phyloP scores from a whole-genome alignment of 2,113 vertebrate genomes.

The Indicator indicator region DNA sequence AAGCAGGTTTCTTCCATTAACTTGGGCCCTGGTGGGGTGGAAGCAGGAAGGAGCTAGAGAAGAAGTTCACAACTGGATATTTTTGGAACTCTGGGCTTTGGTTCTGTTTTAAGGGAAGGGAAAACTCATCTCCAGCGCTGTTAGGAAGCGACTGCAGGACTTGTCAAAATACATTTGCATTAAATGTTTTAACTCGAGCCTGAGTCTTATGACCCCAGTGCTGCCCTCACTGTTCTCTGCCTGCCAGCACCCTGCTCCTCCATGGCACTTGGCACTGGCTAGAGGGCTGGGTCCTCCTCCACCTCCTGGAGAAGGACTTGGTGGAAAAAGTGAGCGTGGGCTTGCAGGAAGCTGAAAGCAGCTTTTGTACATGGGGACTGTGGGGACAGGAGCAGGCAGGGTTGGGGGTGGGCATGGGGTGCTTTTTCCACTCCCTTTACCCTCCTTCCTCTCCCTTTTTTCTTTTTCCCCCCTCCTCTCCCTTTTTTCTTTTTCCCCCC shows the following conservation, averaged over 20 bases:
- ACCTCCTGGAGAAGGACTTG: conserved; percentile 24
- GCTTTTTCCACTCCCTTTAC: too few relatives aligned
- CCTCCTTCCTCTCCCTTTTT: too few relatives aligned
- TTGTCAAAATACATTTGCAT: conserved; percentile 56
- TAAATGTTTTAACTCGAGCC: conserved; percentile 61
- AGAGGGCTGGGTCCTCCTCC: conserved; percentile 1
- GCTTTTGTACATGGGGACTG: conserved; percentile 20
- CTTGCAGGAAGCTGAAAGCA: conserved; percentile 10
- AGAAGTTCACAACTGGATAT: background rate
- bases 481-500: too few relatives aligned
- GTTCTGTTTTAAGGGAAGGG: conserved; percentile 29
- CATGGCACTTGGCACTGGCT: background rate
- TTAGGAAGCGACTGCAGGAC: conserved; percentile 5
- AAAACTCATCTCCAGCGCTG: background rate
- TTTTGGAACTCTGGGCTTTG: background rate
- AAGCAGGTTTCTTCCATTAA: background rate
- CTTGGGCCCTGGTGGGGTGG: background rate
- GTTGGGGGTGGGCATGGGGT: fast-evolving
- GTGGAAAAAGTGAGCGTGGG: conserved; percentile 66
- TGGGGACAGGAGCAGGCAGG: background rate
- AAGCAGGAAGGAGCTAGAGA: background rate
- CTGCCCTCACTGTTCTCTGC: background rate
- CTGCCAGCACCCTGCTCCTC: background rate
- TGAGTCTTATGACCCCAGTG: background rate
- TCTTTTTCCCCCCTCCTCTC: too few relatives aligned